These are phyloP conservation scores for Talpa occidentalis DNA, from an alignment of 2,113 vertebrate genomes.

Conservation along the genomic window DNA sequence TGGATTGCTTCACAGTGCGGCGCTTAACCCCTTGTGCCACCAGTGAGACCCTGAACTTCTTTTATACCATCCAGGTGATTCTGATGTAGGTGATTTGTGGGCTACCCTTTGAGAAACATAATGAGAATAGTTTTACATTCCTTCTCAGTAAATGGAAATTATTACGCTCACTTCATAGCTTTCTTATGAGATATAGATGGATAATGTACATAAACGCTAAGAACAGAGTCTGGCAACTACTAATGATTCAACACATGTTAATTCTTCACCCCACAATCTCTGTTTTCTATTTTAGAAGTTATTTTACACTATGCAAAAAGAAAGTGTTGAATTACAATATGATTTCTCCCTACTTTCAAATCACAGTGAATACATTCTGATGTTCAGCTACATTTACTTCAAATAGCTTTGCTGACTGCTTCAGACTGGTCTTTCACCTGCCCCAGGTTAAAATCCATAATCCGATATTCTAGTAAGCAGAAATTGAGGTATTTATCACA, in stretches of 20 bases:
- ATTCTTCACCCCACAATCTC: not conserved
- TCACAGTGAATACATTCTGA: conserved; percentile 30
- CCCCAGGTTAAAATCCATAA: not conserved
- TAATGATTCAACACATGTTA: not conserved
- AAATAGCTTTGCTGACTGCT: conserved; percentile 14
- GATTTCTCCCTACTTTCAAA: not conserved
- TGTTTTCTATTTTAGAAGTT: conserved; percentile 9
- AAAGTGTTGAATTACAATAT: conserved; percentile 7
- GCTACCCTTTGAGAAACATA: not conserved
- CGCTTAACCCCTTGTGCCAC: too few species aligned
- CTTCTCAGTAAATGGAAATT: not conserved
- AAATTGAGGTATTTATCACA: not conserved
- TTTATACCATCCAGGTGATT: not conserved
- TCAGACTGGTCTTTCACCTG: conserved; percentile 20
- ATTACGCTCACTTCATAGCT: not conserved
- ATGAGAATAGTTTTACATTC: not conserved
- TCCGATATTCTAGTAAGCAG: not conserved
- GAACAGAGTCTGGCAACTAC: not conserved
- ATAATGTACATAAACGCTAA: not conserved
- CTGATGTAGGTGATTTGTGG: not conserved
- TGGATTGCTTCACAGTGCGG: too few species aligned
- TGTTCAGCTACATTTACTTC: conserved; percentile 31
- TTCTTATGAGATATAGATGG: conserved; percentile 1
- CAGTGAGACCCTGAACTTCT: too few species aligned
- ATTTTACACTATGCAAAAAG: conserved; percentile 21